A percentile compares a stretch with the other conserved stretches of the same genome.
These are phyloP conservation scores for Carassius carassius DNA, from an alignment of 2,113 vertebrate species.

Conservation along the genomic window DNA sequence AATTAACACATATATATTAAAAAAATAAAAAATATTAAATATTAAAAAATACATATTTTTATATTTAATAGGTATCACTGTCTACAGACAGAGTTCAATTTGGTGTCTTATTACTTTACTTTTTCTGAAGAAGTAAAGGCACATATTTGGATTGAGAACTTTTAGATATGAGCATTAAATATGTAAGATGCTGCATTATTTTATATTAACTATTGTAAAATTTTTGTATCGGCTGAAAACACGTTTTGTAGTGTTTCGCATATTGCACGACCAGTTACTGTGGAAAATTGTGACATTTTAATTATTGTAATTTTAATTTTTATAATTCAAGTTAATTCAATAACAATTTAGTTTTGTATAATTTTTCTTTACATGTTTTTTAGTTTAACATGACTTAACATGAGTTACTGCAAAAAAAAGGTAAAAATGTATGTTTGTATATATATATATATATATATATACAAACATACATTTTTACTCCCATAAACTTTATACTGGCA, in stretches of 20 bases:
- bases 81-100: too few relatives aligned
- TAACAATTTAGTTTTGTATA: too few relatives aligned
- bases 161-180: background rate
- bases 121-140: background rate
- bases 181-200: background rate
- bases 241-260: background rate
- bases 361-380: too few relatives aligned
- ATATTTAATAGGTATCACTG: too few relatives aligned
- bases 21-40: too few relatives aligned
- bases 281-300: too few relatives aligned
- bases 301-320: background rate
- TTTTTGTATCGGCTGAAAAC: background rate
- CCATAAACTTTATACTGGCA: background rate
- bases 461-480: background rate
- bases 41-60: too few relatives aligned
- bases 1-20: too few relatives aligned
- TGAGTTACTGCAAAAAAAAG: too few relatives aligned
- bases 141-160: background rate
- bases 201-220: background rate
- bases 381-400: too few relatives aligned
- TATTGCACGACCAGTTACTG: background rate
- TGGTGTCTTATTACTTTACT: background rate
- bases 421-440: background rate
- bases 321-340: too few relatives aligned
- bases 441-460: too few relatives aligned